These are phyloP conservation scores for Ceratoteleas bidentatus DNA, from an alignment of 1,140 invertebrate genomes.

Conservation along the genomic window DNA sequence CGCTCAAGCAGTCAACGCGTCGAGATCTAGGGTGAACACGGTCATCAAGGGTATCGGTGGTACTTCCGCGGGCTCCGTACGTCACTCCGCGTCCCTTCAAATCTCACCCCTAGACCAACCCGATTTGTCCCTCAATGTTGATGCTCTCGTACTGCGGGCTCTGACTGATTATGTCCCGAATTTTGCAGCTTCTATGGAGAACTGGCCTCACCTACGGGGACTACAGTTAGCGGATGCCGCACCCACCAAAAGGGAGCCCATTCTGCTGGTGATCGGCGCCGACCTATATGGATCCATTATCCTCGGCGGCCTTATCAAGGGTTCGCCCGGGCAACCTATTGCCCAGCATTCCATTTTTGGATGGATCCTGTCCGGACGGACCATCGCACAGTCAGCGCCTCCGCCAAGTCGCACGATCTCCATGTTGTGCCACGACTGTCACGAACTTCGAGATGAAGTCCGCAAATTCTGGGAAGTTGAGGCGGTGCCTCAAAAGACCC, in stretches of 20 bases:
- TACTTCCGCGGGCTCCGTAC: not conserved
- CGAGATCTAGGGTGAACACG: not conserved
- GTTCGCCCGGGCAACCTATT: not conserved
- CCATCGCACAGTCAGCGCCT: too few relatives aligned
- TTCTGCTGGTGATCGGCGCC: not conserved
- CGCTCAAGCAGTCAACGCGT: too few relatives aligned
- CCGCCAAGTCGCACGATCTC: too few relatives aligned
- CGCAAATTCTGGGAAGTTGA: too few relatives aligned
- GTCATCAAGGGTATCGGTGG: not conserved
- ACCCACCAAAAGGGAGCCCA: not conserved
- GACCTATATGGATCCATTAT: constrained; percentile 1
- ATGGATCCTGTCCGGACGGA: too few relatives aligned
- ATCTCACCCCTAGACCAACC: too few relatives aligned
- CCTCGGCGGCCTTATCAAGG: not conserved
- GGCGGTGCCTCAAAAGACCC: too few relatives aligned
- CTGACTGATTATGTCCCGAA: not conserved
- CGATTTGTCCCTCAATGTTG: not conserved
- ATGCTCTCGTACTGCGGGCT: not conserved
- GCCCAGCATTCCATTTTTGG: not conserved
- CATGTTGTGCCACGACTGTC: too few relatives aligned
- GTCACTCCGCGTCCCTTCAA: not conserved
- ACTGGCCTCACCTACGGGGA: not conserved
- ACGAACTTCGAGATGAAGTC: too few relatives aligned
- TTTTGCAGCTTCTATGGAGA: not conserved
- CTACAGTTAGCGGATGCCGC: not conserved